phyloP scores from a whole-genome alignment of 1,140 invertebrate species.

The Nomia melanderi region DNA sequence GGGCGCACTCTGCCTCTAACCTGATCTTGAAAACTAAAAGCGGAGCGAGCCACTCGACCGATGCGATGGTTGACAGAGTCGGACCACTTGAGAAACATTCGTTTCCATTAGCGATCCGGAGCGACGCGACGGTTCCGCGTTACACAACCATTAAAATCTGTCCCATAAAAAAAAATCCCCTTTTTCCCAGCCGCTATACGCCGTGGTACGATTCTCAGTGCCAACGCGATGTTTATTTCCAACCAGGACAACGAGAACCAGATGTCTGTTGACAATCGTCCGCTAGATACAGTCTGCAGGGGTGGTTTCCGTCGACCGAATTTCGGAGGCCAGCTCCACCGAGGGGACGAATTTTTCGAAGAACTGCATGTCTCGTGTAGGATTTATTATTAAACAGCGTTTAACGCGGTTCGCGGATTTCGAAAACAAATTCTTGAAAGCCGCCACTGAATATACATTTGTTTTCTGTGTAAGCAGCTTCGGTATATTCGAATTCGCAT shows the following conservation, averaged over 20 bases:
- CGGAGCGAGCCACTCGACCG: constrained; percentile 43
- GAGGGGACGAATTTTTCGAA: no score
- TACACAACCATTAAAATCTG: not conserved
- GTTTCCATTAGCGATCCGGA: constrained; percentile 31
- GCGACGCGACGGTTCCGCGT: not conserved
- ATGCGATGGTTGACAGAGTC: constrained; percentile 42
- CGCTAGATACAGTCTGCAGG: no score
- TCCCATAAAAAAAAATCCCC: not conserved
- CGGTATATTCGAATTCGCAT: no score
- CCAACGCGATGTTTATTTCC: not conserved
- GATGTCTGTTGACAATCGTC: not conserved
- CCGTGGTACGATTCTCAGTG: not conserved
- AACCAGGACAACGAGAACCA: not conserved
- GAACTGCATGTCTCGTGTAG: no score
- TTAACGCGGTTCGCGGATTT: no score
- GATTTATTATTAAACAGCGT: no score
- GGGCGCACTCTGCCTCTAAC: constrained; percentile 34
- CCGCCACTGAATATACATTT: no score
- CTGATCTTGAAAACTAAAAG: constrained; percentile 47
- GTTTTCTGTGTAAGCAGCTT: no score
- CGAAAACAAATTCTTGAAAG: no score
- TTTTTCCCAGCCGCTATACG: not conserved
- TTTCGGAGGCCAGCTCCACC: no score
- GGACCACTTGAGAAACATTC: constrained; percentile 42
- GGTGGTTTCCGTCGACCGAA: no score